A percentile compares a stretch with the other conserved stretches of the same genome.
phyloP scores from a whole-genome alignment of 2,797 vertebrate genomes.

The Cryptoprocta ferox region DNA sequence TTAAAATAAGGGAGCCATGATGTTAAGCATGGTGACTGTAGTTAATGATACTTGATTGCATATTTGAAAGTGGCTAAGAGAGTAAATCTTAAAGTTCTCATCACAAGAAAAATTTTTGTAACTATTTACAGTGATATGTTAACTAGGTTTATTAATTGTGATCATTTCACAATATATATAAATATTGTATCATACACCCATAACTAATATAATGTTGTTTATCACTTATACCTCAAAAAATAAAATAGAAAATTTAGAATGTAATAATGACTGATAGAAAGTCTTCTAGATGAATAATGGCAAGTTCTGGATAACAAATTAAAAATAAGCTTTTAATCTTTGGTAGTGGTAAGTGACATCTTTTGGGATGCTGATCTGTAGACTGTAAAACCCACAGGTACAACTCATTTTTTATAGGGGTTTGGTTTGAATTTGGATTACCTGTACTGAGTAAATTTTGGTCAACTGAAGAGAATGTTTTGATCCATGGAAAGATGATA shows the following conservation, averaged over 20 bases:
- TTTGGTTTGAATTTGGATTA: not conserved
- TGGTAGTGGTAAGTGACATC: not conserved
- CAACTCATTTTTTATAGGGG: not conserved
- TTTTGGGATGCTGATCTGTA: not conserved
- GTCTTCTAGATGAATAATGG: conserved; percentile 37
- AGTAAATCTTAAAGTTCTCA: not conserved
- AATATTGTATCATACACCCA: not conserved
- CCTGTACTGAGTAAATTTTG: not conserved
- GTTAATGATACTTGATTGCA: not conserved
- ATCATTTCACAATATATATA: not conserved
- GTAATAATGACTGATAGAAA: not conserved
- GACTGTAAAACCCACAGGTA: not conserved
- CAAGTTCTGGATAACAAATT: conserved; percentile 42
- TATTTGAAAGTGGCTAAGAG: not conserved
- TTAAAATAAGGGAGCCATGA: not conserved
- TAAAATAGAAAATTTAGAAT: conserved; percentile 53
- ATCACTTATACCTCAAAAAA: not conserved
- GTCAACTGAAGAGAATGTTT: not conserved
- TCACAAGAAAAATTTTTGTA: not conserved
- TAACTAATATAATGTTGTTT: not conserved
- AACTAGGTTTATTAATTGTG: not conserved
- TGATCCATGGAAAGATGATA: not conserved
- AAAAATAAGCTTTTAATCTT: conserved; percentile 52
- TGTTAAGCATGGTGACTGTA: not conserved
- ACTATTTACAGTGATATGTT: not conserved